A percentile compares a stretch with the other conserved stretches of the same genome.
Evolutionary conservation across 2,888 invertebrate genomes (phyloP).

Genomic region (Apeira syringaria): DNA sequence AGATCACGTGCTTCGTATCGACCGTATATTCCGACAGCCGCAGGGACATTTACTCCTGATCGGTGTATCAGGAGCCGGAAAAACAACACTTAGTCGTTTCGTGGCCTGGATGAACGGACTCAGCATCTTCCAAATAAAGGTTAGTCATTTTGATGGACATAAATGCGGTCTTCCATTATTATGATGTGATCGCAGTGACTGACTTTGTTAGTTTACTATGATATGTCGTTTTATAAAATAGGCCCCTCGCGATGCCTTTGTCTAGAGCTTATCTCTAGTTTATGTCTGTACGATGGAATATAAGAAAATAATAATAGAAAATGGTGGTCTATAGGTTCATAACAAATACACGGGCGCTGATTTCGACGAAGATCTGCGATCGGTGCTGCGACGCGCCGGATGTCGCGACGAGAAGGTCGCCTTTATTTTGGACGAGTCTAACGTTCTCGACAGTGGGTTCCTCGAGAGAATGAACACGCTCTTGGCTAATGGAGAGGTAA

Average conservation of each 20-base stretch:
- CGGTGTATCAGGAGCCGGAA: slow-evolving; percentile 99
- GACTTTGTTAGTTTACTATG: no score
- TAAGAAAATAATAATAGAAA: no score
- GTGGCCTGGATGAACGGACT: slow-evolving; percentile 99
- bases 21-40: slow-evolving; percentile 99
- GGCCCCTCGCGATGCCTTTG: no score
- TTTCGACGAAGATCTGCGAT: slow-evolving; percentile 98
- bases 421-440: slow-evolving; percentile 99
- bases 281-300: no score
- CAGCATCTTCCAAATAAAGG: slow-evolving; percentile 99
- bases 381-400: slow-evolving; percentile 92
- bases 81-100: slow-evolving; percentile 99
- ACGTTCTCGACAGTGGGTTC: slow-evolving; percentile 99
- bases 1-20: slow-evolving; percentile 98
- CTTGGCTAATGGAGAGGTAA: slow-evolving; percentile 97
- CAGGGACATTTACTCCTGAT: slow-evolving; percentile 99
- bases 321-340: slow-evolving; percentile 86
- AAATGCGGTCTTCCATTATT: no score
- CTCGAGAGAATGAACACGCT: slow-evolving; percentile 99
- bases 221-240: no score
- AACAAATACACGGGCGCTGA: slow-evolving; percentile 99
- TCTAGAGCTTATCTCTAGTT: no score
- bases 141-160: slow-evolving; percentile 49
- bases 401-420: slow-evolving; percentile 99
- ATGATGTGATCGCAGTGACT: no score